These are phyloP conservation scores for Agonopterix heracliana DNA, from an alignment of 2,888 invertebrate genomes.

Conservation along the genomic window DNA sequence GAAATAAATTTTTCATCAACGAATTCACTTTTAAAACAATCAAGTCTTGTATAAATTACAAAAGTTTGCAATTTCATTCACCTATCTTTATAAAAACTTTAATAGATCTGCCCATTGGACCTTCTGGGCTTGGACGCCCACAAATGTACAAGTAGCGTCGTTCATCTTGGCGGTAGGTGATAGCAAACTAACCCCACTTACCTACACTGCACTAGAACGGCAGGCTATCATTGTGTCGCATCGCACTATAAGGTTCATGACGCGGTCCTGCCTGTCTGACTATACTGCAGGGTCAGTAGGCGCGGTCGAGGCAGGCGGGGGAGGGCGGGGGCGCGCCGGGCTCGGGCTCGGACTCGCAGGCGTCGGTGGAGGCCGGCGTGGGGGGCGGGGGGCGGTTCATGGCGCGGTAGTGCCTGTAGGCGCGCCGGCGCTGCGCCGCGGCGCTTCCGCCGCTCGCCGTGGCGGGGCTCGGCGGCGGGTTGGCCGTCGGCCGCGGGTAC, in stretches of 20 bases:
- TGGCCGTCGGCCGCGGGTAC: slow-evolving; percentile 90
- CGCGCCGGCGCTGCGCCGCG: slow-evolving; percentile 74
- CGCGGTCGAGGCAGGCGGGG: slow-evolving; percentile 84
- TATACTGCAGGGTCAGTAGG: slow-evolving; percentile 21
- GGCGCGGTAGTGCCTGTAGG: slow-evolving; percentile 86
- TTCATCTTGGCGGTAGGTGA: not conserved
- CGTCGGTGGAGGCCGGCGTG: slow-evolving; percentile 95
- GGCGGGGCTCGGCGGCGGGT: slow-evolving; percentile 94
- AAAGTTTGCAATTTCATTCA: no score
- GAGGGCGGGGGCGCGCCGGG: slow-evolving; percentile 91
- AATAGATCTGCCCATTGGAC: no score
- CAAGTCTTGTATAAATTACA: no score
- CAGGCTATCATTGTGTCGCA: not conserved
- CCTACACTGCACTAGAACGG: not conserved
- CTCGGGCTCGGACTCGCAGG: slow-evolving; percentile 89
- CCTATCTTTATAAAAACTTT: no score
- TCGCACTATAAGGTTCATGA: no score
- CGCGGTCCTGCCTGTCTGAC: not conserved
- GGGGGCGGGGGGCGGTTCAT: slow-evolving; percentile 95
- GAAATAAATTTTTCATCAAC: no score
- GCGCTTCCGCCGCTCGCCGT: slow-evolving; percentile 79
- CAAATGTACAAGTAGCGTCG: not conserved
- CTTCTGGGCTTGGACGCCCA: not conserved
- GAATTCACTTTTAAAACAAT: no score
- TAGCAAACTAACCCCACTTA: not conserved